A percentile compares a stretch with the other conserved stretches of the same genome.
phyloP scores from a whole-genome alignment of 2,888 invertebrate species.

The Nemotelus pantherinus region DNA sequence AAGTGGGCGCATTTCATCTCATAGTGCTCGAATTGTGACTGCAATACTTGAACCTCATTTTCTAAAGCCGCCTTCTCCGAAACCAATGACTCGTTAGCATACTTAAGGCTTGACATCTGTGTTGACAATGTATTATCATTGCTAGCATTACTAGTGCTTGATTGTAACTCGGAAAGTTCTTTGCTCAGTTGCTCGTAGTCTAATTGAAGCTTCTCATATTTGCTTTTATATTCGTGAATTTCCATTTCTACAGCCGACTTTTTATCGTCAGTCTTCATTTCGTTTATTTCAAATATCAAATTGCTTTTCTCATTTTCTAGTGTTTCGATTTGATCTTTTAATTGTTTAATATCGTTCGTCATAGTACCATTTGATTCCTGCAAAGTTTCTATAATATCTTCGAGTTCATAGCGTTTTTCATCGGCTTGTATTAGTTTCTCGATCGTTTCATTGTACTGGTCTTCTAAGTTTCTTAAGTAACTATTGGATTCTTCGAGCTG shows the following conservation, averaged over 20 bases:
- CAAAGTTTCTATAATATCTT: constrained; percentile 54
- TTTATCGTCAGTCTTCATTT: constrained; percentile 55
- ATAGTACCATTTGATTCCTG: constrained; percentile 60
- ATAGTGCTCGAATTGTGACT: constrained; percentile 33
- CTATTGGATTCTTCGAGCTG: constrained; percentile 72
- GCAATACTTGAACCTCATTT: constrained; percentile 25
- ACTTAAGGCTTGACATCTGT: background rate
- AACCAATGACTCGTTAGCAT: background rate
- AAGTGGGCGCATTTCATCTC: constrained; percentile 24
- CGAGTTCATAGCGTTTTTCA: constrained; percentile 55
- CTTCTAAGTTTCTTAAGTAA: constrained; percentile 70
- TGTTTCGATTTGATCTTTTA: constrained; percentile 56
- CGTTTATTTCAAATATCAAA: constrained; percentile 58
- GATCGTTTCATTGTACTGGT: constrained; percentile 70
- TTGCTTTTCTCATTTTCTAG: constrained; percentile 58
- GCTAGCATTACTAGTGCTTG: background rate
- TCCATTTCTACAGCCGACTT: constrained; percentile 52
- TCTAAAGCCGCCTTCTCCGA: constrained; percentile 25
- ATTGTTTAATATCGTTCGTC: constrained; percentile 55
- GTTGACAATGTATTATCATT: background rate
- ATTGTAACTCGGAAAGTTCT: constrained; percentile 55
- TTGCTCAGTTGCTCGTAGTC: constrained; percentile 56
- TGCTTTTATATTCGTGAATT: constrained; percentile 53
- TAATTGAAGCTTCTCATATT: constrained; percentile 55
- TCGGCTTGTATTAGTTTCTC: constrained; percentile 66